Conservation (phyloP, 2,797 vertebrate species). For the Taenioides sp. region DNA sequence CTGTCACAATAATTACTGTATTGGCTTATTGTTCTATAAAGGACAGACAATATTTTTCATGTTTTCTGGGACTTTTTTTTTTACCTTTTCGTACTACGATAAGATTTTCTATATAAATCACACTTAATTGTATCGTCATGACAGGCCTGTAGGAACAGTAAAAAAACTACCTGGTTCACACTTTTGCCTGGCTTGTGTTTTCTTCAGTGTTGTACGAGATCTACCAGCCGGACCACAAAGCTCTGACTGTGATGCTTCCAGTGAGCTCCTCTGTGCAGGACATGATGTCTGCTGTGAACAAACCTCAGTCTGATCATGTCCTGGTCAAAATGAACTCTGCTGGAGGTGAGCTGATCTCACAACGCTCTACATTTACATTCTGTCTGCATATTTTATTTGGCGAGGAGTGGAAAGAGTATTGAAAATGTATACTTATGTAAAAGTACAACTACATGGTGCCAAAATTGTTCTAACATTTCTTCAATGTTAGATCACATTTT, state of each 20-base stretch:
- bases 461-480: too few relatives aligned
- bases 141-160: background rate
- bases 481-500: too few relatives aligned
- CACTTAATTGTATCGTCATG: background rate
- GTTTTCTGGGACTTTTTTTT: too few relatives aligned
- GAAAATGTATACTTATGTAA: too few relatives aligned
- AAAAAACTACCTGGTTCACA: background rate
- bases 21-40: too few relatives aligned
- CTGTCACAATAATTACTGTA: too few relatives aligned
- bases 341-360: constrained; percentile 78
- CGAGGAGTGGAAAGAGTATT: too few relatives aligned
- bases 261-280: constrained; percentile 86
- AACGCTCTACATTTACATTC: background rate
- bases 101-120: background rate
- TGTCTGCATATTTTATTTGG: too few relatives aligned
- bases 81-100: too few relatives aligned
- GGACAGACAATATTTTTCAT: too few relatives aligned
- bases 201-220: constrained; percentile 87
- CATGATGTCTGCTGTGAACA: constrained; percentile 77
- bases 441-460: too few relatives aligned
- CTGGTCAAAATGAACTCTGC: constrained; percentile 90
- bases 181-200: background rate
- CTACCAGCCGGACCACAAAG: constrained; percentile 81
- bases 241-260: constrained; percentile 82
- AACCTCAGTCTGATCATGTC: constrained; percentile 77